phyloP scores from a whole-genome alignment of 2,797 vertebrate species.

The Selene dorsalis region DNA sequence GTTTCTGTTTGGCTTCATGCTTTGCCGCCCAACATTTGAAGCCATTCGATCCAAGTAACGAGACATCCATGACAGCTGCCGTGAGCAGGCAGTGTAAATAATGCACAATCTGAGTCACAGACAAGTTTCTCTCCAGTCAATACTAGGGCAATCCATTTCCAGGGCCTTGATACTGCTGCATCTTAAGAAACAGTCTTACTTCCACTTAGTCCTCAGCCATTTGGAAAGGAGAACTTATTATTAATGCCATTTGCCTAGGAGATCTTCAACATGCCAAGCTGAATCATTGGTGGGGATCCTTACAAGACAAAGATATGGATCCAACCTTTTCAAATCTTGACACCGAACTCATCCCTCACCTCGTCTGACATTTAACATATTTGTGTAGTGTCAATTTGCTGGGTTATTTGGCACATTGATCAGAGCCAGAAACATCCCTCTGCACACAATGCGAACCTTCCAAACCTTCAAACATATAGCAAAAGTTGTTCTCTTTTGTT shows the following conservation, averaged over 20 bases:
- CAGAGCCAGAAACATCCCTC: slow-evolving; percentile 27
- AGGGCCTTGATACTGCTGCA: slow-evolving; percentile 43
- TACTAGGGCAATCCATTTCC: slow-evolving; percentile 65
- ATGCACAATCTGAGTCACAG: slow-evolving; percentile 72
- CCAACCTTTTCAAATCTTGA: slow-evolving; percentile 73
- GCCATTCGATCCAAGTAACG: slow-evolving; percentile 66
- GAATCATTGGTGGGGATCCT: slow-evolving; percentile 51
- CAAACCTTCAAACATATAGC: slow-evolving; percentile 38
- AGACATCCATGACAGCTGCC: slow-evolving; percentile 76
- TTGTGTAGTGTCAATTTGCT: slow-evolving; percentile 70
- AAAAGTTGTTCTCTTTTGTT: slow-evolving; percentile 64
- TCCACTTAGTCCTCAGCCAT: slow-evolving; percentile 48
- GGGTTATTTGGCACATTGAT: slow-evolving; percentile 69
- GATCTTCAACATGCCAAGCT: slow-evolving; percentile 45
- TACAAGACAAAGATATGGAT: slow-evolving; percentile 77
- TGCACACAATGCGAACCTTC: slow-evolving; percentile 23
- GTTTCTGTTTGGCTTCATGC: slow-evolving; percentile 58
- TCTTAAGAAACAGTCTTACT: slow-evolving; percentile 54
- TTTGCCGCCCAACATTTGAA: slow-evolving; percentile 63
- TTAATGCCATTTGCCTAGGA: slow-evolving; percentile 61
- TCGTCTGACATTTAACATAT: slow-evolving; percentile 76
- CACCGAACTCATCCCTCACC: slow-evolving; percentile 68
- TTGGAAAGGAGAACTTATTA: slow-evolving; percentile 60
- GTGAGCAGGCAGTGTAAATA: slow-evolving; percentile 78
- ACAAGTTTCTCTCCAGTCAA: slow-evolving; percentile 66